Evolutionary conservation across 1,140 invertebrate genomes (phyloP), one percentile per base, ranked within the genome.

Genomic region (Ceratina japonica): DNA sequence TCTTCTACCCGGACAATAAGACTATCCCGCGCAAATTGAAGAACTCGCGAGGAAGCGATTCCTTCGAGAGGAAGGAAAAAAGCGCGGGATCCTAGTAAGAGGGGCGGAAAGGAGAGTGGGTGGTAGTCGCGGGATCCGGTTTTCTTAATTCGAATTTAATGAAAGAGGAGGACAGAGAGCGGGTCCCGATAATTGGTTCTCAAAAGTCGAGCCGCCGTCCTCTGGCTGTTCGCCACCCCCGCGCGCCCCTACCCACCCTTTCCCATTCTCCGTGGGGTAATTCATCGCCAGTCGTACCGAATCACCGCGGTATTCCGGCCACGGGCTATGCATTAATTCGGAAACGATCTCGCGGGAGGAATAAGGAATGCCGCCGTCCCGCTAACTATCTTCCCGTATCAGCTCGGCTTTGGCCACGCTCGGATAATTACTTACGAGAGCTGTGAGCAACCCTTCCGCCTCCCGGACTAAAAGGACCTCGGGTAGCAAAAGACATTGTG

Each of bases 301-400:
- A 31, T 27, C 15, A 68, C 62, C n/a, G 52, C 51, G 62, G 58
- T 64, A 87, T 87, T 83, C 84, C n/a, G 65, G 72, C 79, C 84
- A 87, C 79, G 82, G 62, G 73, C 76, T 83, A 79, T 86, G 81
- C 87, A 87, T 88, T 88, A 88, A 88, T 88, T 87, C 81, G 78
- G 72, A 62, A 86, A 83, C 78, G 83, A 85, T 88, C 81, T 80
- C 85, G 51, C 59, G 85, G 78, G 85, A 81, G 83, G 76, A 87
- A 86, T 86, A 87, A 88, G 87, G 85, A 88, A 87, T 86, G 73
- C 77, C 68, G 37, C 5, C 56, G 79, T 74, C 75, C 65, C 81
- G 87, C 59, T 70, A 80, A 81, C 79, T 85, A 72, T 79, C 56
- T 65, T 44, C 63, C 51, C 51, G 54, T 24, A 66, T 54, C 78